These are phyloP conservation scores for Dolichotis patagonum DNA, from an alignment of 2,113 vertebrate species.

Conservation along the genomic window DNA sequence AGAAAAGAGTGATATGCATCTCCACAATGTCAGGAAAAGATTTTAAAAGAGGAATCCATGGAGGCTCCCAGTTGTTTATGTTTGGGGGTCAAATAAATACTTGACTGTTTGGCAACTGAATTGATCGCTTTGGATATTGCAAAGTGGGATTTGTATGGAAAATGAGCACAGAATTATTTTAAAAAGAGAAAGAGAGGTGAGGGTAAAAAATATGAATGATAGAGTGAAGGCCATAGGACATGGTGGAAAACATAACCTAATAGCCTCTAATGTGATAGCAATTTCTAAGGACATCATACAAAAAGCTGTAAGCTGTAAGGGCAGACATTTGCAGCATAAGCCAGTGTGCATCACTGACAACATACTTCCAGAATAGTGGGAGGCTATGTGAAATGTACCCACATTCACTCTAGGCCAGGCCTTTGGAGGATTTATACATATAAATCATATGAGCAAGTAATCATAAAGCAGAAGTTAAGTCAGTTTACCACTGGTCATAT, in stretches of 20 bases:
- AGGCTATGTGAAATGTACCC: not conserved
- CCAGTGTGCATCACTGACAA: not conserved
- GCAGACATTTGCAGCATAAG: not conserved
- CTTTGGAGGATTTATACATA: not conserved
- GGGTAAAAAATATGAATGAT: not conserved
- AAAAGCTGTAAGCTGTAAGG: not conserved
- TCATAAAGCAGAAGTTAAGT: not conserved
- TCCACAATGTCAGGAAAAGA: not conserved
- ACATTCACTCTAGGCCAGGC: not conserved
- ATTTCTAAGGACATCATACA: not conserved
- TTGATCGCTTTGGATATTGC: constrained; percentile 25
- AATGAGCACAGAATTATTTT: not conserved
- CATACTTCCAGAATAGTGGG: not conserved
- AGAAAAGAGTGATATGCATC: not conserved
- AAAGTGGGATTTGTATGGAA: not conserved
- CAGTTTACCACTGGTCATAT: not conserved
- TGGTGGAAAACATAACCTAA: not conserved
- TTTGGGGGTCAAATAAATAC: not conserved
- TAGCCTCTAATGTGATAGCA: not conserved
- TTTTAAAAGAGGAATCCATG: constrained; percentile 5
- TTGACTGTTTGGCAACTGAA: not conserved
- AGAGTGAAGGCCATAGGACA: not conserved
- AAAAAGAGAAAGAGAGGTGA: not conserved
- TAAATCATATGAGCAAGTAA: not conserved
- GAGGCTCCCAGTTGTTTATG: not conserved